Percentiles rank a stretch among this genome's conserved stretches.
Evolutionary conservation across 2,888 invertebrate genomes (phyloP).

Genomic region (Parasteatoda lunata): DNA sequence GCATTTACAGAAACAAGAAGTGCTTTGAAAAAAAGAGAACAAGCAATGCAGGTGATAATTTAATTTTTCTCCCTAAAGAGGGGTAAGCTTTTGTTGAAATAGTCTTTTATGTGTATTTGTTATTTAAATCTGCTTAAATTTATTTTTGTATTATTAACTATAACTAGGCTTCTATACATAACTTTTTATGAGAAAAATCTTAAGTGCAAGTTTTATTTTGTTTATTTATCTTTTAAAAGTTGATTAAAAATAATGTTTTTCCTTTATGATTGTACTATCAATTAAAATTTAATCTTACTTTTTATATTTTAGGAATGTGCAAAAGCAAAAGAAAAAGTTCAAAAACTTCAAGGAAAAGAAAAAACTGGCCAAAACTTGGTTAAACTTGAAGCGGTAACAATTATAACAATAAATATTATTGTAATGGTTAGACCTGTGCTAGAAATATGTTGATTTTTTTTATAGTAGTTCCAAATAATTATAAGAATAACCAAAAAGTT

Average conservation of each 20-base stretch:
- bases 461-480: neutral
- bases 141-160: too few species aligned
- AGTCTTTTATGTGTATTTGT: neutral
- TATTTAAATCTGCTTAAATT: too few species aligned
- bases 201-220: too few species aligned
- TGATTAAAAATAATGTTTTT: too few species aligned
- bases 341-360: constrained; percentile 75
- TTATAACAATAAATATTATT: too few species aligned
- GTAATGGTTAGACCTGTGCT: too few species aligned
- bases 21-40: constrained; percentile 69
- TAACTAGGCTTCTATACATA: too few species aligned
- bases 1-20: constrained; percentile 68
- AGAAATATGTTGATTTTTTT: neutral
- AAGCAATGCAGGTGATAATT: constrained; percentile 50
- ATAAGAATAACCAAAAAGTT: neutral
- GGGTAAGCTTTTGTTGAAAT: neutral
- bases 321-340: constrained; percentile 72
- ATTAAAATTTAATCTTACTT: too few species aligned
- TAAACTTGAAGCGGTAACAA: constrained; percentile 72
- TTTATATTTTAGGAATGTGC: constrained; percentile 72
- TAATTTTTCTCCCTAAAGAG: too few species aligned
- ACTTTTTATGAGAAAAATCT: too few species aligned
- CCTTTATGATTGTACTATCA: too few species aligned
- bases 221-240: too few species aligned
- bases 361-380: constrained; percentile 74